Base-by-base conservation (phyloP, 2,113 vertebrate genomes). In the Tympanuchus pallidicinctus region DNA sequence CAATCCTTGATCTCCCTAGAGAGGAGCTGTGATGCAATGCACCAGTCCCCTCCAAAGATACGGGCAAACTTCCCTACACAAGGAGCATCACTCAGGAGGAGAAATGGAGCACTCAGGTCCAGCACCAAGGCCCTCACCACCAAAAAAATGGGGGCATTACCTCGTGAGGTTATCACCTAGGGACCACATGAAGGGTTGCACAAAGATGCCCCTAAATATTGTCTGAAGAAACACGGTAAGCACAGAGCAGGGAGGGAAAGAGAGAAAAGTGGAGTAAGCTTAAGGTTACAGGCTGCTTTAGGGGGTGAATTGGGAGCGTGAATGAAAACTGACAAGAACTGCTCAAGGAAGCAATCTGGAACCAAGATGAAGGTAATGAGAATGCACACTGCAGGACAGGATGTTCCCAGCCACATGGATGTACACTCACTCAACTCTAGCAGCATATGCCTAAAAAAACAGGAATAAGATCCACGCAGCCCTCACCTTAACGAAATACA, bases 331-430 rank as follows among this genome's bases (percentile, higher is more conserved):
- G 21, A 10, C 30, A 8, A 78, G 70, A 21, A 74, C 13, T 42
- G 30, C 4, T 74, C 40, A 61, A 40, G 34, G 48, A 9, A 77
- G 27, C 16, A 65, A 69, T 80, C 8, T 1, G 10, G 63, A 86
- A 73, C 73, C 13, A 38, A 64, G 7, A 45, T 7, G 38, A 67
- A 76, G 48, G 34, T 14, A 50, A 28, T 0, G 1, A 69, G 65
- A 2, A 57, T 19, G 16, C 2, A 1, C 71, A 85, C 0, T 3
- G 50, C 15, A 66, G 50, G 40, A 63, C 21, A 54, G 22, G 18
- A 8, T 40, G n/a, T 61, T 34, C 66, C 73, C 36, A 59, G 21
- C 27, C 36, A 47, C 1, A 5, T 52, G 10, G 59, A 50, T 50
- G 22, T 50, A 50, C 48, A 5, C 52, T 71, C 32, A 36, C 38